These are phyloP conservation scores for Melipona quadrifasciata DNA, from an alignment of 1,140 invertebrate genomes.

Conservation along the genomic window DNA sequence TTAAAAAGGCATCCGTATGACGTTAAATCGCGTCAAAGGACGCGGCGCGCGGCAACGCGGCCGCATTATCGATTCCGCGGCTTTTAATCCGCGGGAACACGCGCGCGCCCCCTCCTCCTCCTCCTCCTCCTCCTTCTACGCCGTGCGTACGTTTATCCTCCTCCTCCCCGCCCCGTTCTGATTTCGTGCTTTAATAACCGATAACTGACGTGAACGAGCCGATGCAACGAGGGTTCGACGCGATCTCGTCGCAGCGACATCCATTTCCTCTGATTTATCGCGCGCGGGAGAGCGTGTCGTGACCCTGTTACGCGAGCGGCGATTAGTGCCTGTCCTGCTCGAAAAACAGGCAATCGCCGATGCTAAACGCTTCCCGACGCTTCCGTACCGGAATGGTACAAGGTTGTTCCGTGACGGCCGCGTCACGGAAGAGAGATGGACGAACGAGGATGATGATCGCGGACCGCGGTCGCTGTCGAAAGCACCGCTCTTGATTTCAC, in stretches of 20 bases:
- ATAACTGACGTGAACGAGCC: background rate
- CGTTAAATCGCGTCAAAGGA: constrained; percentile 49
- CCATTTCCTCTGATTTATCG: constrained; percentile 31
- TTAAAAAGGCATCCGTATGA: constrained; percentile 24
- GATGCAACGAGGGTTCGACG: background rate
- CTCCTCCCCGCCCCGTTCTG: background rate
- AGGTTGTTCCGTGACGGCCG: background rate
- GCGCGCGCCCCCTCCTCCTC: background rate
- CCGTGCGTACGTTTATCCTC: too few species aligned
- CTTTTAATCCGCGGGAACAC: constrained; percentile 36
- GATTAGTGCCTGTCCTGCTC: background rate
- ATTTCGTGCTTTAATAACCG: constrained; percentile 35
- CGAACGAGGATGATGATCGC: too few species aligned
- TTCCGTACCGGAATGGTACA: background rate
- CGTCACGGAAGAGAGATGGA: background rate
- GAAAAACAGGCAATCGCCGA: background rate
- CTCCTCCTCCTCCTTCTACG: background rate
- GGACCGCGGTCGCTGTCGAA: too few species aligned
- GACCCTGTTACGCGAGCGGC: constrained; percentile 17
- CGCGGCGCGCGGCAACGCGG: background rate
- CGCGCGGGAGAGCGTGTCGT: constrained; percentile 20
- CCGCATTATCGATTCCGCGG: constrained; percentile 44
- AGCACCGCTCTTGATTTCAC: too few species aligned
- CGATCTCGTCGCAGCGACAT: background rate
- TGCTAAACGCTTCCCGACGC: background rate